Percentiles rank a stretch among this genome's conserved stretches.
Conservation (phyloP, 2,113 vertebrate species). For the Psephotus haematonotus region DNA sequence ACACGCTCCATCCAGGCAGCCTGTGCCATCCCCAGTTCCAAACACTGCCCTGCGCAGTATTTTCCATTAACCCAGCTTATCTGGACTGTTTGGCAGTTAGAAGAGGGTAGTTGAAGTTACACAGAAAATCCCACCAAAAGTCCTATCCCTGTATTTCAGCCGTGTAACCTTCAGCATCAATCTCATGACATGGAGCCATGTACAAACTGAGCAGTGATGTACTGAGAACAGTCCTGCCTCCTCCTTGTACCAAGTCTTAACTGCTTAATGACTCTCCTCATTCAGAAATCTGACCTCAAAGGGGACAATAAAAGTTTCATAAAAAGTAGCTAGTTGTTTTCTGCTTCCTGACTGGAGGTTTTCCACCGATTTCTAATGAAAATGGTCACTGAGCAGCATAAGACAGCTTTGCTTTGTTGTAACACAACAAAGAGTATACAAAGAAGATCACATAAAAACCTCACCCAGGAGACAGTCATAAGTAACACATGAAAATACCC, state of each 20-base stretch:
- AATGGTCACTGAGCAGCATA: not conserved
- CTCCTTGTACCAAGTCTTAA: not conserved
- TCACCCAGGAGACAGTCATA: not conserved
- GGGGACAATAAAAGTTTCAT: not conserved
- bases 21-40: fast-evolving
- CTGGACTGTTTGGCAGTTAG: not conserved
- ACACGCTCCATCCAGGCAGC: not conserved
- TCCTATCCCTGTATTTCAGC: not conserved
- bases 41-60: not conserved
- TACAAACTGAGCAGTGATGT: not conserved
- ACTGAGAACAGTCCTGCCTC: not conserved
- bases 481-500: not conserved
- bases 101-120: not conserved
- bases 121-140: not conserved
- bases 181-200: fast-evolving
- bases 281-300: not conserved
- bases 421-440: not conserved
- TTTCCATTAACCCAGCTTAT: not conserved
- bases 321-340: not conserved
- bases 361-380: not conserved
- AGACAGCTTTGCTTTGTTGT: not conserved
- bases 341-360: not conserved
- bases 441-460: not conserved
- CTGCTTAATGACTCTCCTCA: fast-evolving
- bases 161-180: not conserved